Conservation (phyloP, 2,888 invertebrate species). For the Dicyrtoma fusca region DNA sequence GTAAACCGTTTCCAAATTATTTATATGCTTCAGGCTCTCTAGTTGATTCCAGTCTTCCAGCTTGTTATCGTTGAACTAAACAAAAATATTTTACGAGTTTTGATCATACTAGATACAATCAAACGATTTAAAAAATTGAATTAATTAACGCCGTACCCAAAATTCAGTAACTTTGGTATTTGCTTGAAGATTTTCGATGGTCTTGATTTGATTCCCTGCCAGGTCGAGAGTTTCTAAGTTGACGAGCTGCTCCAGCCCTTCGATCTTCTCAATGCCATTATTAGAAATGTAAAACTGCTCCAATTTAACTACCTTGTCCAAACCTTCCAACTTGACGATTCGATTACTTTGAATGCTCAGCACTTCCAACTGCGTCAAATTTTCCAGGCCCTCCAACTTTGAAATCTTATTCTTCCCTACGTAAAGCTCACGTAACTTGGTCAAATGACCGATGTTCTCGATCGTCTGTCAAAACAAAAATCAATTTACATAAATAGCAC, state of each 20-base stretch:
- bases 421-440: slow-evolving; percentile 76
- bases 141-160: slow-evolving; percentile 75
- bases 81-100: slow-evolving; percentile 49
- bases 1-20: slow-evolving; percentile 75
- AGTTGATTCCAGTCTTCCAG: slow-evolving; percentile 83
- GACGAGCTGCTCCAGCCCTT: slow-evolving; percentile 72
- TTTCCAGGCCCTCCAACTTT: slow-evolving; percentile 79
- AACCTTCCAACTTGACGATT: slow-evolving; percentile 80
- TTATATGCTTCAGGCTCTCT: slow-evolving; percentile 68
- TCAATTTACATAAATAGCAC: slow-evolving; percentile 5
- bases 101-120: no score
- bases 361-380: slow-evolving; percentile 72
- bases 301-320: slow-evolving; percentile 73
- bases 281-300: slow-evolving; percentile 91
- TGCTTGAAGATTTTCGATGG: slow-evolving; percentile 76
- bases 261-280: slow-evolving; percentile 82
- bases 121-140: slow-evolving; percentile 2
- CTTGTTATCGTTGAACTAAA: slow-evolving; percentile 87
- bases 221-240: slow-evolving; percentile 85
- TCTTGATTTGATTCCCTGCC: slow-evolving; percentile 81
- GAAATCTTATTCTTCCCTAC: slow-evolving; percentile 94
- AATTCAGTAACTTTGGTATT: slow-evolving; percentile 84
- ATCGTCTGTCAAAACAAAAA: slow-evolving; percentile 68
- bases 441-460: slow-evolving; percentile 79
- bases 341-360: slow-evolving; percentile 91